Conservation (phyloP, 2,797 vertebrate genomes). For the Ceryle rudis region DNA sequence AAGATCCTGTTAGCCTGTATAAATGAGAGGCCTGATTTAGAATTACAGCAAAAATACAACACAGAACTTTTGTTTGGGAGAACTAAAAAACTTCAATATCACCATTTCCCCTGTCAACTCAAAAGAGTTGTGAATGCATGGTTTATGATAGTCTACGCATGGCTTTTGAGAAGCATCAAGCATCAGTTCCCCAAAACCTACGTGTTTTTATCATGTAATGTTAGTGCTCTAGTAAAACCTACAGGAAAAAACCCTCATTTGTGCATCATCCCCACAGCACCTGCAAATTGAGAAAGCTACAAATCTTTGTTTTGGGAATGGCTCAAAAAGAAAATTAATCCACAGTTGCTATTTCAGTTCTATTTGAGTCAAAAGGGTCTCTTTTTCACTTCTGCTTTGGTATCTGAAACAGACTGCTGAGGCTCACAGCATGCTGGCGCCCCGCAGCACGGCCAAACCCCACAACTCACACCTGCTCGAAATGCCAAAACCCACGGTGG, state of each 20-base stretch:
- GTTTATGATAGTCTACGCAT: not conserved
- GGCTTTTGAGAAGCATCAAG: not conserved
- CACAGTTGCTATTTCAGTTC: not conserved
- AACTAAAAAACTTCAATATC: not conserved
- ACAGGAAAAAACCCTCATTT: not conserved
- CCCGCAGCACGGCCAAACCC: not conserved
- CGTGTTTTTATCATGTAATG: not conserved
- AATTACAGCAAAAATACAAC: not conserved
- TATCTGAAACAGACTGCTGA: rapidly evolving
- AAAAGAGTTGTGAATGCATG: not conserved
- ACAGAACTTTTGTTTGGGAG: not conserved
- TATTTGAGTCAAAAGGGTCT: not conserved
- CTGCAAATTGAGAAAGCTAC: not conserved
- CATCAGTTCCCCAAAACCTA: rapidly evolving
- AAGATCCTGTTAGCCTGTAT: constrained; percentile 58
- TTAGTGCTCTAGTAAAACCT: not conserved
- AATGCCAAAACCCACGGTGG: not conserved
- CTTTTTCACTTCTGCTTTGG: not conserved
- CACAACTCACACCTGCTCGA: not conserved
- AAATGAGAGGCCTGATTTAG: constrained; percentile 62
- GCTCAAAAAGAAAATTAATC: not conserved
- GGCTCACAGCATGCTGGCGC: not conserved
- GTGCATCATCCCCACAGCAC: not conserved
- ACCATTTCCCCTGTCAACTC: not conserved
- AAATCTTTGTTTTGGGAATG: not conserved